phyloP scores from a whole-genome alignment of 2,797 vertebrate genomes.

The Chromobotia macracanthus region DNA sequence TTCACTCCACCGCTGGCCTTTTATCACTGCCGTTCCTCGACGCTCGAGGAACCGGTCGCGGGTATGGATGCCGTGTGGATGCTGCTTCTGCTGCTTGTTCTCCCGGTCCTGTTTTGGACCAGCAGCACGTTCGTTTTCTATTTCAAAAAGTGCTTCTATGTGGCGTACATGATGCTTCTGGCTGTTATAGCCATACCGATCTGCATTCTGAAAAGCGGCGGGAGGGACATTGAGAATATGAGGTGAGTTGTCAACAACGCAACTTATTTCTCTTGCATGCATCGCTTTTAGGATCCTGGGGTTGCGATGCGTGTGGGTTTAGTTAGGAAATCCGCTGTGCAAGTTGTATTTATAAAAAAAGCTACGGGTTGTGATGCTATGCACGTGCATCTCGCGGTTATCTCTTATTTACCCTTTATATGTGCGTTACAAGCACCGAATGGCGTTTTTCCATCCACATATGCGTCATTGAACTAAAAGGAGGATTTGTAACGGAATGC shows the following conservation, averaged over 20 bases:
- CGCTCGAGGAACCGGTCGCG: slow-evolving; percentile 39
- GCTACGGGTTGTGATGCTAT: not conserved
- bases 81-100: slow-evolving; percentile 74
- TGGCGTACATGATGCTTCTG: slow-evolving; percentile 79
- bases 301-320: too few relatives aligned
- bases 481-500: slow-evolving; percentile 29
- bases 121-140: slow-evolving; percentile 84
- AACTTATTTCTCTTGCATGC: slow-evolving; percentile 32
- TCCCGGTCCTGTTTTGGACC: slow-evolving; percentile 77
- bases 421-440: not conserved
- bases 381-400: not conserved
- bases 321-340: not conserved
- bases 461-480: not conserved
- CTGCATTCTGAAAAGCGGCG: slow-evolving; percentile 86
- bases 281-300: not conserved
- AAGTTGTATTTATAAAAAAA: not conserved
- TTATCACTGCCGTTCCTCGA: slow-evolving; percentile 14
- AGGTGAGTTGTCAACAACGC: slow-evolving; percentile 76
- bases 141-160: slow-evolving; percentile 84
- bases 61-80: slow-evolving; percentile 78
- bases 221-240: slow-evolving; percentile 92
- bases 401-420: not conserved
- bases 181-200: slow-evolving; percentile 73
- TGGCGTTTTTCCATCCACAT: not conserved
- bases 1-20: slow-evolving; percentile 31